Evolutionary conservation across 2,888 invertebrate species (phyloP).

Genomic region (Cylindroiulus punctatus): DNA sequence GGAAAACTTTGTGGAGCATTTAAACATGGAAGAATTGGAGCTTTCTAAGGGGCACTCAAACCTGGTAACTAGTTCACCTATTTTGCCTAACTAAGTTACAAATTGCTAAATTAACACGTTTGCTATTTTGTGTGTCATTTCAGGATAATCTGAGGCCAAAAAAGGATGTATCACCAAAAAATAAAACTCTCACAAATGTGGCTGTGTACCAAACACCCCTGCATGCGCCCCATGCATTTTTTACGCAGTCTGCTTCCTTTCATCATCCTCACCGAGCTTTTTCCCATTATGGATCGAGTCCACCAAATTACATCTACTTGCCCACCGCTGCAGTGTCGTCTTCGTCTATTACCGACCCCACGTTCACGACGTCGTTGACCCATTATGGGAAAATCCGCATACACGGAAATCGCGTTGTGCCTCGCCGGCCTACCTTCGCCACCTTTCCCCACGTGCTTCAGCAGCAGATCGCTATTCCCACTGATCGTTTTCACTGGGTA

Average conservation of each 20-base stretch:
- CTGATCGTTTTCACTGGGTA: constrained; percentile 54
- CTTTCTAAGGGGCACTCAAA: background rate
- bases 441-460: background rate
- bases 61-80: background rate
- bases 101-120: background rate
- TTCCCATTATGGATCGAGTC: constrained; percentile 4
- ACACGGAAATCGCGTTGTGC: background rate
- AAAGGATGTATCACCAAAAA: background rate
- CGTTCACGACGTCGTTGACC: background rate
- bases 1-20: constrained; percentile 51
- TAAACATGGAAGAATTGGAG: constrained; percentile 46
- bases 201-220: background rate
- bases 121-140: background rate
- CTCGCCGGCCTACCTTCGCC: background rate
- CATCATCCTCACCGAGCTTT: background rate
- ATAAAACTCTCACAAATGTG: background rate
- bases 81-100: too few species aligned
- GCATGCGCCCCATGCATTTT: background rate
- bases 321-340: background rate
- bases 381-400: background rate
- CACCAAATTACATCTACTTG: constrained; percentile 9
- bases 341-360: background rate
- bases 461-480: constrained; percentile 42
- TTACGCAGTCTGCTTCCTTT: background rate
- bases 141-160: background rate